Base-by-base conservation (phyloP, 2,888 invertebrate genomes). In the Saturnia pavonia region DNA sequence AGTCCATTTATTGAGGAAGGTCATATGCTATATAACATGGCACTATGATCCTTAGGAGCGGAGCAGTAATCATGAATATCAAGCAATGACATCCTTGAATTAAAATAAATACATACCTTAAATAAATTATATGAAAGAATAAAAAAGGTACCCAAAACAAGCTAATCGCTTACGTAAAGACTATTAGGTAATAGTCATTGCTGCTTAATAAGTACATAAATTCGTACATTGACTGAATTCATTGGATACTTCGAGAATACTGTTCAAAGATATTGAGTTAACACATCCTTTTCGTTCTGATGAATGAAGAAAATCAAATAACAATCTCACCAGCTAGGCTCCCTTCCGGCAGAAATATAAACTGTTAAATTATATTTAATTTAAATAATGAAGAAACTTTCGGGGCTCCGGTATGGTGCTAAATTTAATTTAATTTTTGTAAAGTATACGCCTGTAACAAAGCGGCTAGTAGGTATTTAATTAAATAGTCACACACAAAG, bases 361-460 rank as follows among this genome's bases (percentile, higher is more conserved):
- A 70, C 54, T 68, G 51, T 65, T 70, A 70, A 69, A 70, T 70
- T 66, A 66, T 67, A 66, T 67, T 70, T 70, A 70, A 70, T 70
- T 70, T 67, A 67, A 67, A 66, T 70, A 70, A 70, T 51, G 42
- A 66, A 70, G 70, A 70, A 70, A 70, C 66, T 70, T 70, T 54
- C 34, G 65, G 65, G 65, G 11, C 65, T 40, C 65, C n/a, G 40
- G 19, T 19, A 40, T 40, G 40, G 40, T 65, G n/a, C 65, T 65
- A 65, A 65, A 65, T 65, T 34, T 65, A 65, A 65, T 65, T 65
- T 65, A 16, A 65, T 65, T 65, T 65, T 65, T 63, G 63, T 63
- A 34, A 63, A 63, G 34, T 34, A 34, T 34, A 34, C 27, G 7
- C 63, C 34, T 34, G 16, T 34, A 34, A 63, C 54, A 57, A 57